These are phyloP conservation scores for Gnatocerus cornutus DNA, from an alignment of 2,888 invertebrate species.

Conservation along the genomic window DNA sequence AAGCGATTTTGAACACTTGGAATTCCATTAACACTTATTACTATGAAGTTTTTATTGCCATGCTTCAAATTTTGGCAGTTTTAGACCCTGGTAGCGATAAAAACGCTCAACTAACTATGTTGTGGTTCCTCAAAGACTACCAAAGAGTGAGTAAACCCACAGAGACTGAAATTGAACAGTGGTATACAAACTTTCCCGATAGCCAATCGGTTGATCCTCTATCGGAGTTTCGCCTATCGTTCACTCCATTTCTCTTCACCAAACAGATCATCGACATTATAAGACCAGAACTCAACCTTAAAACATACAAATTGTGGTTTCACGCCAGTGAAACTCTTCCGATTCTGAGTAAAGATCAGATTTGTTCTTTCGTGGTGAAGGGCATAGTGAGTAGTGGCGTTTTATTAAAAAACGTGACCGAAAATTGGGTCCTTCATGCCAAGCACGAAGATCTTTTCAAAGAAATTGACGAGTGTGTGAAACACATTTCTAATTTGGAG, in stretches of 20 bases:
- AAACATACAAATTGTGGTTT: conserved; percentile 72
- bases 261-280: conserved; percentile 70
- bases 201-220: conserved; percentile 69
- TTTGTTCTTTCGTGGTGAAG: conserved; percentile 72
- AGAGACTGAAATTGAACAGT: conserved; percentile 71
- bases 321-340: conserved; percentile 64
- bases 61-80: conserved; percentile 66
- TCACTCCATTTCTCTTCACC: conserved; percentile 64
- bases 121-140: conserved; percentile 66
- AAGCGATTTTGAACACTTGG: conserved; percentile 3
- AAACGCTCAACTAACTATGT: conserved; percentile 53
- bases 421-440: conserved; percentile 65
- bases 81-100: conserved; percentile 21
- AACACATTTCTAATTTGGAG: conserved; percentile 66
- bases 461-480: conserved; percentile 68
- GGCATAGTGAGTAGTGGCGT: conserved; percentile 63
- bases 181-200: conserved; percentile 68
- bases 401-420: conserved; percentile 39
- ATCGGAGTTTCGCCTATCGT: conserved; percentile 73
- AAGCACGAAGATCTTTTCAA: conserved; percentile 65
- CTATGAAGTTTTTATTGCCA: conserved; percentile 72
- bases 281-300: conserved; percentile 71
- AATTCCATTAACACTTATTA: conserved; percentile 70
- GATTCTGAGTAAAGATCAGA: conserved; percentile 69
- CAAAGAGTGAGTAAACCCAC: conserved; percentile 68